A percentile compares a stretch with the other conserved stretches of the same genome.
These are phyloP conservation scores for Sternotherus odoratus DNA, from an alignment of 2,797 vertebrate species.

Conservation along the genomic window DNA sequence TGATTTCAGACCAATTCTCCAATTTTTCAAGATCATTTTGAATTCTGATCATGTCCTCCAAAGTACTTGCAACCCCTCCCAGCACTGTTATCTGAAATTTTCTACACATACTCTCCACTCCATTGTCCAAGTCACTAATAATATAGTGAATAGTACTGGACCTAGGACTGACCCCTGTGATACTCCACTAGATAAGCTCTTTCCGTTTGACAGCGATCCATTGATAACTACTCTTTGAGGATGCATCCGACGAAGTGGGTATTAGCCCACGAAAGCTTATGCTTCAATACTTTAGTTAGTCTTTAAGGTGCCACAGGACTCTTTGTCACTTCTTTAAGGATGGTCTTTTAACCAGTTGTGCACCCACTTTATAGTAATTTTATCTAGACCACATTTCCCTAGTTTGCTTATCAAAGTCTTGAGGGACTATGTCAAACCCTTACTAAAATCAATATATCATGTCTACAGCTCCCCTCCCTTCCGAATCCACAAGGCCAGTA, in stretches of 20 bases:
- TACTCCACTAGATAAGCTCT: neutral
- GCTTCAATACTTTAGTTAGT: too few relatives aligned
- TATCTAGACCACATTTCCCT: neutral
- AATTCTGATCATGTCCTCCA: neutral
- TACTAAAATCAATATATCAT: neutral
- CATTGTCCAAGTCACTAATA: neutral
- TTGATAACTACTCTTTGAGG: neutral
- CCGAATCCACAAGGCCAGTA: fast-evolving
- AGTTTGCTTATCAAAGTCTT: neutral
- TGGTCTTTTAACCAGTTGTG: neutral
- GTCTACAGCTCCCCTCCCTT: neutral
- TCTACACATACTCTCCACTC: neutral
- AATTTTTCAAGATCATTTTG: neutral
- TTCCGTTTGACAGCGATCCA: neutral
- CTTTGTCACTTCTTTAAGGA: too few relatives aligned
- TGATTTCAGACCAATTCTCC: neutral
- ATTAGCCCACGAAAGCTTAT: too few relatives aligned
- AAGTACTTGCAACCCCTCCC: neutral
- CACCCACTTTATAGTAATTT: neutral
- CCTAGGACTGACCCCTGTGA: neutral
- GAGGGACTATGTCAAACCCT: neutral
- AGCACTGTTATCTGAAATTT: too few relatives aligned
- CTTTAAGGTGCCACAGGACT: too few relatives aligned
- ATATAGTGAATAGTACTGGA: neutral
- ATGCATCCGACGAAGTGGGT: too few relatives aligned